Evolutionary conservation across 1,140 invertebrate species (phyloP).

Genomic region (Ceratina calcarata): DNA sequence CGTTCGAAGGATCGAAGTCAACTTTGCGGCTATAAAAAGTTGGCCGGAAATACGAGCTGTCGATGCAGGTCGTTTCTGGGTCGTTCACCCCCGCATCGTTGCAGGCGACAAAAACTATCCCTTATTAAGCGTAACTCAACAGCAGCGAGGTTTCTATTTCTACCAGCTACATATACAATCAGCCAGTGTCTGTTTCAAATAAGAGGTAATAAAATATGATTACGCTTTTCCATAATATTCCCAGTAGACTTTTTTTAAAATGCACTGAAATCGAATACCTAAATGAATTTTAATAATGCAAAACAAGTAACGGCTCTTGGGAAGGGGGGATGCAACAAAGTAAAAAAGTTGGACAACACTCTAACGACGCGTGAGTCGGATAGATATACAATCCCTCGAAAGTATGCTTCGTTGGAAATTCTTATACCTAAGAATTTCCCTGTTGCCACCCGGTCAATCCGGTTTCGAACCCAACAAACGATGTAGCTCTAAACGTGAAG

Average conservation of each 20-base stretch:
- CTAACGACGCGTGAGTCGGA: background rate
- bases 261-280: too few relatives aligned
- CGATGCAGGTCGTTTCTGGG: slow-evolving; percentile 62
- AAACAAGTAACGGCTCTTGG: too few relatives aligned
- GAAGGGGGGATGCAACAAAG: slow-evolving; percentile 5
- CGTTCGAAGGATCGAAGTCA: background rate
- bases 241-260: too few relatives aligned
- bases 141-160: slow-evolving; percentile 37
- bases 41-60: background rate
- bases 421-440: slow-evolving; percentile 48
- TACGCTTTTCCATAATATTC: too few relatives aligned
- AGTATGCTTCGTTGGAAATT: slow-evolving; percentile 39
- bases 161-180: background rate
- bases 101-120: slow-evolving; percentile 46
- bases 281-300: background rate
- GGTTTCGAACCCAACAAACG: slow-evolving; percentile 44
- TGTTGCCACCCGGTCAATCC: slow-evolving; percentile 44
- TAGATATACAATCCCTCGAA: slow-evolving; percentile 45
- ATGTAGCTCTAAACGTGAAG: background rate
- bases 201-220: too few relatives aligned
- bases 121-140: background rate
- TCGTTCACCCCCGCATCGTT: slow-evolving; percentile 37
- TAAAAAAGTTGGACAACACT: slow-evolving; percentile 12
- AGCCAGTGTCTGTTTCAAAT: too few relatives aligned
- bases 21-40: slow-evolving; percentile 15